A percentile compares a stretch with the other conserved stretches of the same genome.
phyloP scores from a whole-genome alignment of 2,113 vertebrate genomes.

The human region GRCh38 chr20:33629501-33630000 shows the following conservation, averaged over 20 bases:
- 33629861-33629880: constrained; percentile 87
- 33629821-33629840: constrained; percentile 92
- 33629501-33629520: too few species aligned
- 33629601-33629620: background rate
- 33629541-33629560: too few species aligned
- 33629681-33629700: background rate
- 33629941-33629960: background rate
- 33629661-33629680: background rate
- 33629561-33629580: background rate
- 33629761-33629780: constrained; percentile 96
- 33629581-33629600: constrained; percentile 36
- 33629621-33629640: background rate
- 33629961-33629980: background rate
- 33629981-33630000: background rate
- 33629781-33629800: constrained; percentile 96
- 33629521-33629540: too few species aligned
- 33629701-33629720: constrained; percentile 84
- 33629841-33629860: constrained; percentile 90
- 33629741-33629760: constrained; percentile 97
- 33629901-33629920: constrained; percentile 87
- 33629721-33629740: constrained; percentile 98
- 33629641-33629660: constrained; percentile 17
- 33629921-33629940: background rate
- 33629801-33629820: constrained; percentile 98
- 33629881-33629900: constrained; percentile 93